These are phyloP conservation scores for Magallana angulata DNA, from an alignment of 1,140 invertebrate species.

Conservation along the genomic window DNA sequence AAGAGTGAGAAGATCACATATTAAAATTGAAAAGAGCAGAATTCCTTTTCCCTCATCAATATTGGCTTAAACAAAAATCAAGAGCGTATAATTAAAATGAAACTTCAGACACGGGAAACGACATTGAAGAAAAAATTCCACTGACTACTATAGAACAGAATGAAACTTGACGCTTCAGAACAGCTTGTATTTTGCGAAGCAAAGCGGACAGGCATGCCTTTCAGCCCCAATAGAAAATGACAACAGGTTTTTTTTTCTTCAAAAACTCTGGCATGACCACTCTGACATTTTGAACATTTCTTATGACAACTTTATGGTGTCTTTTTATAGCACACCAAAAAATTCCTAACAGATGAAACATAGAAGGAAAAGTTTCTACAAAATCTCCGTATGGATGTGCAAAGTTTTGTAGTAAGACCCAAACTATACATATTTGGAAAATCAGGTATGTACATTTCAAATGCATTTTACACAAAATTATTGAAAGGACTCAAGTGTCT, in stretches of 20 bases:
- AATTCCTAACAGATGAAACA: conserved; percentile 39
- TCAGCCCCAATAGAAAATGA: neutral
- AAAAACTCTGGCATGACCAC: conserved; percentile 49
- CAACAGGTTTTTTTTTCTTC: neutral
- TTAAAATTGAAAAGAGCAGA: neutral
- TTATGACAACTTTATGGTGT: conserved; percentile 11
- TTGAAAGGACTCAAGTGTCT: neutral
- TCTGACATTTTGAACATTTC: conserved; percentile 40
- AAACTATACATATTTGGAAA: conserved; percentile 42
- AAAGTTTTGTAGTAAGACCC: conserved; percentile 41
- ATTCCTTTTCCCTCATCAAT: neutral
- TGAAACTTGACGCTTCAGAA: neutral
- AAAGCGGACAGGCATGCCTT: neutral
- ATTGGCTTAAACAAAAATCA: neutral
- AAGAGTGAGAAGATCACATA: neutral
- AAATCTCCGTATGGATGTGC: neutral
- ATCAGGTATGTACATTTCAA: conserved; percentile 25
- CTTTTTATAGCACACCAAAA: neutral
- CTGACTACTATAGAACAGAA: neutral
- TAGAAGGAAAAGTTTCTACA: neutral
- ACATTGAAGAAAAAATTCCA: neutral
- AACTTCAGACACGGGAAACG: neutral
- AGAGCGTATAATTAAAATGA: neutral
- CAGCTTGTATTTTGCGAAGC: neutral
- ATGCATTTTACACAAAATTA: neutral